phyloP scores from a whole-genome alignment of 2,797 vertebrate genomes.

The Salmo trutta region DNA sequence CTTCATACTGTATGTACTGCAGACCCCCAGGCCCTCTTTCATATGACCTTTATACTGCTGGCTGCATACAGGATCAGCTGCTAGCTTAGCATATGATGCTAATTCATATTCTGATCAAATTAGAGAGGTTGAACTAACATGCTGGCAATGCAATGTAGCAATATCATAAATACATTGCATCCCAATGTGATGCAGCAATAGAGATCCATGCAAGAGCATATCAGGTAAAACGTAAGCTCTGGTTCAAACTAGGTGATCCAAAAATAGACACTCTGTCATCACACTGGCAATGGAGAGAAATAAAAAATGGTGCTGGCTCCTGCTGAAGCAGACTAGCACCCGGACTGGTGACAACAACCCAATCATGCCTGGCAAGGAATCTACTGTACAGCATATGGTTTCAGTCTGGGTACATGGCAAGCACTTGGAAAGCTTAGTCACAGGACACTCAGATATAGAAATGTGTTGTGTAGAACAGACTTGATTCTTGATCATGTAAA shows the following conservation, averaged over 20 bases:
- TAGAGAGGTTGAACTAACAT: not conserved
- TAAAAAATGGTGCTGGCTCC: not conserved
- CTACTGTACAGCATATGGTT: not conserved
- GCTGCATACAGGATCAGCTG: not conserved
- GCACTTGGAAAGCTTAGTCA: not conserved
- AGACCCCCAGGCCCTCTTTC: slow-evolving; percentile 34
- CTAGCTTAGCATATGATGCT: slow-evolving; percentile 3
- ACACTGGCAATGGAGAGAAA: not conserved
- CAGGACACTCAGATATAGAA: no score
- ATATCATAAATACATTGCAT: not conserved
- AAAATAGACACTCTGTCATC: not conserved
- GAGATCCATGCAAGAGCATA: not conserved
- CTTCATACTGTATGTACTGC: slow-evolving; percentile 4
- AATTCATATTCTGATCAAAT: slow-evolving; percentile 1
- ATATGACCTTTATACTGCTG: slow-evolving; percentile 5
- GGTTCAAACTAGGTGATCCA: not conserved
- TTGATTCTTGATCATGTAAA: no score
- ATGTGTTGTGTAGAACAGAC: no score
- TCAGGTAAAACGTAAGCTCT: not conserved
- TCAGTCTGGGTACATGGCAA: not conserved
- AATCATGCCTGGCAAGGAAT: not conserved
- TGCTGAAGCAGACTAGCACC: not conserved
- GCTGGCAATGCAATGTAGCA: not conserved
- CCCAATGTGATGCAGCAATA: not conserved
- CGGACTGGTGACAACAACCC: not conserved